Evolutionary conservation across 1,140 invertebrate species (phyloP).

Genomic region (Charaxes varanes): DNA sequence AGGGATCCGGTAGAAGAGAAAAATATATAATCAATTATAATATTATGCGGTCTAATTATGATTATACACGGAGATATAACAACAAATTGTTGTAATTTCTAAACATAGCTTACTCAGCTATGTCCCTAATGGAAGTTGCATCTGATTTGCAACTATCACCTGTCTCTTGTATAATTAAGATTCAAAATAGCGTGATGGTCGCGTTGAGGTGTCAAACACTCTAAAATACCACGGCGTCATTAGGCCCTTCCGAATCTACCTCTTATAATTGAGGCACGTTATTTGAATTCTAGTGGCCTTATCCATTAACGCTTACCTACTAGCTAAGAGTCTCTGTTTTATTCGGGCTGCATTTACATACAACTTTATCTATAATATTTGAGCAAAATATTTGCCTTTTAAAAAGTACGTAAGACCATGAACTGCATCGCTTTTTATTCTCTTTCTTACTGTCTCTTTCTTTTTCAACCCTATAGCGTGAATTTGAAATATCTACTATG

Average conservation of each 20-base stretch:
- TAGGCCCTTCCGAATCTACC: slow-evolving; percentile 8
- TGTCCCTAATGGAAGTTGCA: slow-evolving; percentile 4
- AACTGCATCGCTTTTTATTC: too few relatives aligned
- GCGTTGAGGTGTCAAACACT: slow-evolving; percentile 3
- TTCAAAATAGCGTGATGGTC: neutral
- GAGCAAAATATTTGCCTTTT: too few relatives aligned
- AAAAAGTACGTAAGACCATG: too few relatives aligned
- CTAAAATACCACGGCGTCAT: slow-evolving; percentile 8
- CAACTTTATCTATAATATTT: too few relatives aligned
- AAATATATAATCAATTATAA: slow-evolving; percentile 1
- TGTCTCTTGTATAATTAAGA: neutral
- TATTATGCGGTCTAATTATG: too few relatives aligned
- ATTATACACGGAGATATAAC: slow-evolving; percentile 6
- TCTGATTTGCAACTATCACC: neutral
- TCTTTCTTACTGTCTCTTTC: too few relatives aligned
- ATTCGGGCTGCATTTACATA: too few relatives aligned
- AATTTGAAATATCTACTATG: too few relatives aligned
- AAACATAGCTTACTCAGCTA: slow-evolving; percentile 4
- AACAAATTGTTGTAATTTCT: slow-evolving; percentile 10
- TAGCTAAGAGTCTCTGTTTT: too few relatives aligned
- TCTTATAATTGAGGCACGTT: slow-evolving; percentile 12
- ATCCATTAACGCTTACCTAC: slow-evolving; percentile 2
- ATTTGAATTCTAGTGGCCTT: slow-evolving; percentile 12
- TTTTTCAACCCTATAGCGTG: too few relatives aligned
- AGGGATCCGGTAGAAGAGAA: too few relatives aligned